Evolutionary conservation across 2,113 vertebrate species (phyloP), one percentile per base, ranked within the genome.

Genomic region (Takifugu flavidus): DNA sequence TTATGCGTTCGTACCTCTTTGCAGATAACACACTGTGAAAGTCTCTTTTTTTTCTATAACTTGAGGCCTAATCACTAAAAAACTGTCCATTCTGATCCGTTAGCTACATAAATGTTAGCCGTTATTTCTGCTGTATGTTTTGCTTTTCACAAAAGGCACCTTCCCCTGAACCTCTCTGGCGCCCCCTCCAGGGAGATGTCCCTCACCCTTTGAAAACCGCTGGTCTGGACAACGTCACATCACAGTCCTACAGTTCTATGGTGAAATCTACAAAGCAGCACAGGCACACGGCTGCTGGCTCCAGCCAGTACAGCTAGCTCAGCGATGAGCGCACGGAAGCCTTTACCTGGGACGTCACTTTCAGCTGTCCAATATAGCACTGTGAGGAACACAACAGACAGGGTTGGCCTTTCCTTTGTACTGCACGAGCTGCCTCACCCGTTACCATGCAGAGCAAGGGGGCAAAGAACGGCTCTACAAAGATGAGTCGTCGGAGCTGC

Each of bases 361-460:
- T 92, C 90, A 68, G 90, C 91, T 72, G 91, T 90, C 91, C 91
- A 92, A 90, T 92, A 92, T 74, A 92, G 91, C 84, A 92, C 91
- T 92, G 91, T 88, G 84, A 88, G 83, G 88, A 69, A 91, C 89
- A 91, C 84, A 91, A 91, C 77, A 91, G 78, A 92, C 83, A 89
- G 65, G 70, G 84, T 87, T 90, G 88, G 87, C 89, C 86, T 87
- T 86, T 81, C 82, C 77, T 77, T 82, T 72, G 82, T 79, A 83
- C 79, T 26, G 42, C 77, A 80, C 81, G 67, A 45, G 69, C 74
- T 65, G 70, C 62, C 70, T 65, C 5, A 74, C 14, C 58, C 51
- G 26, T 84, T 72, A 73, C 74, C 76, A 59, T 73, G 76, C 75
- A 84, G 72, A 81, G 80, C 74, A 61, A 60, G 65, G 68, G 56